Evolutionary conservation across 2,888 invertebrate genomes (phyloP), one percentile per base, ranked within the genome.

Genomic region (Ochropacha duplaris): DNA sequence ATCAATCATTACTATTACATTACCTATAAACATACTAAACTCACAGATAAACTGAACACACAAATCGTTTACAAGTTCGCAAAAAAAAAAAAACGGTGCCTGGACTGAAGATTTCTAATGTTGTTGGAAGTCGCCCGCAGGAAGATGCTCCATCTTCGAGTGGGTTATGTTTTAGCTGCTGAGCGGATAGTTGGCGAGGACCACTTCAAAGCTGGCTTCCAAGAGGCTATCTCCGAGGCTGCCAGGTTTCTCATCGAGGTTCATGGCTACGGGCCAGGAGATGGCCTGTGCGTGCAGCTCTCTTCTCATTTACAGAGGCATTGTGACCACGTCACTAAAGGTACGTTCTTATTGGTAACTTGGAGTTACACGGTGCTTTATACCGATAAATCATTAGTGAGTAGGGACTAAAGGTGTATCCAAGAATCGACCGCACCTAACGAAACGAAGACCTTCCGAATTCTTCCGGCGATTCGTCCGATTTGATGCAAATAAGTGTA

Each of bases 191-290:
- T 72, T 12, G 76, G 79, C 22, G 87, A 81, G 56, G 87, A 84
- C 26, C 76, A 83, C 68, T 97, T 96, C 86, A 94, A 96, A 57
- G 94, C 97, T 19, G 99, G 99, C 2, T 99, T 96, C 90, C 97
- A 97, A 80, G 98, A 98, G 84, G 98, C 98, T 69, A 94, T 97
- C 80, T 96, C 96, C 56, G 98, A 99, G 85, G 96, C 97, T 0
- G 95, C 98, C 91, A 95, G 97, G 71, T 99, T 97, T 86, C 95
- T 99, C 54, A 96, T 97, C 22, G 98, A 98, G 78, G 95, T 96
- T 9, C 96, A 97, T 75, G 97, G 96, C 3, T 95, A 96, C 82
- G 96, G 94, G 56, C 95, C 96, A 0, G 93, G 95, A n/a, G 98
- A 98, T 79, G 95, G 96, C 0, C 92, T 98, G 28, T 98, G 97